Conservation (phyloP, 2,797 vertebrate genomes). For the Tragopan temminckii region DNA sequence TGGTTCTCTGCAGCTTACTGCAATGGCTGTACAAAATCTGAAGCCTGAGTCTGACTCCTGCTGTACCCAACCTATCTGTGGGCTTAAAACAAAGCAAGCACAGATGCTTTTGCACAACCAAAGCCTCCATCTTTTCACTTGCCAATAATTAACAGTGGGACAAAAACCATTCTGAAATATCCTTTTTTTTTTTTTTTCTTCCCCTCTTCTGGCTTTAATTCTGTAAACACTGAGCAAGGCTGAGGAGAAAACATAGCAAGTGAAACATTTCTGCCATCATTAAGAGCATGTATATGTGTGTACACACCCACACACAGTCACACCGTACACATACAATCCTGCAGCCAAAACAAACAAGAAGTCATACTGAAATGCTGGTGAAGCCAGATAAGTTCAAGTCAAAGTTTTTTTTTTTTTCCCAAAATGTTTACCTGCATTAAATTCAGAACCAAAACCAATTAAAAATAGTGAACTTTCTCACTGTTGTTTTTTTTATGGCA, state of each 20-base stretch:
- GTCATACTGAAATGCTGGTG: constrained; percentile 8
- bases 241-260: not conserved
- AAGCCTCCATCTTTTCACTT: not conserved
- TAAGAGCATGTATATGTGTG: constrained; percentile 58
- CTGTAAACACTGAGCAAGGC: not conserved
- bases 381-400: not conserved
- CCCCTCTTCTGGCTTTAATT: not conserved
- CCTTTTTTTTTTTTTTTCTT: fast-evolving
- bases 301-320: constrained; percentile 50
- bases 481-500: not conserved
- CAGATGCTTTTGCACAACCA: not conserved
- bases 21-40: not conserved
- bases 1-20: not conserved
- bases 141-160: not conserved
- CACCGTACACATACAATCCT: constrained; percentile 45
- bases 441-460: not conserved
- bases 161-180: not conserved
- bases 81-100: not conserved
- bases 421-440: not conserved
- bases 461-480: not conserved
- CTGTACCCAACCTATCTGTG: not conserved
- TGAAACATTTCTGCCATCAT: constrained; percentile 36
- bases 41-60: constrained; percentile 2
- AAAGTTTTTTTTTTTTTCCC: not conserved
- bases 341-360: constrained; percentile 53